A percentile compares a stretch with the other conserved stretches of the same genome.
These are phyloP conservation scores for Gopherus evgoodei DNA, from an alignment of 2,113 vertebrate genomes.

Conservation along the genomic window DNA sequence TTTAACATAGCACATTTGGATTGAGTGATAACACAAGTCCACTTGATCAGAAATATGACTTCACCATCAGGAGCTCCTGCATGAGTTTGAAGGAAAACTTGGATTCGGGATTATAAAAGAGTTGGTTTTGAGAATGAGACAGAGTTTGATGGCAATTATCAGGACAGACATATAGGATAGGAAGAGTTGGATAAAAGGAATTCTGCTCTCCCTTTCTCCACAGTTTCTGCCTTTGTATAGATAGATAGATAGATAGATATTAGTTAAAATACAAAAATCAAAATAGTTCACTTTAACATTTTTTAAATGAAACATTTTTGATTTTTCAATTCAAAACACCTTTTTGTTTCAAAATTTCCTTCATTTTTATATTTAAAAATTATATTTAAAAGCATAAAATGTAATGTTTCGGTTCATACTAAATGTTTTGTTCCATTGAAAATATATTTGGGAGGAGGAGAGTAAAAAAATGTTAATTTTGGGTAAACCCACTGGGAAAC, in stretches of 20 bases:
- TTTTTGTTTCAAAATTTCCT: neutral
- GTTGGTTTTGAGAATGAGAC: neutral
- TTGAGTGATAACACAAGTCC: constrained; percentile 26
- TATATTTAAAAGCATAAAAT: neutral
- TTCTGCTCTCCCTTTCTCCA: neutral
- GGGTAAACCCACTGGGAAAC: neutral
- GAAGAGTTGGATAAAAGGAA: neutral
- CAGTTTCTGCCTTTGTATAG: neutral
- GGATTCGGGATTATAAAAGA: neutral
- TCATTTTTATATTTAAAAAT: neutral
- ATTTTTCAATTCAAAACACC: neutral
- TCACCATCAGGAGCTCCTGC: constrained; percentile 21
- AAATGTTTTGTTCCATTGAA: neutral
- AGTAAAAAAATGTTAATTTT: neutral
- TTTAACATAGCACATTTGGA: neutral
- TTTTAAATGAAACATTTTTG: neutral
- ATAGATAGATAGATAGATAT: neutral
- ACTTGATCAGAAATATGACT: neutral
- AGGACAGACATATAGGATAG: neutral
- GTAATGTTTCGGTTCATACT: neutral
- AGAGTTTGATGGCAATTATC: neutral
- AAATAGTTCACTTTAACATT: neutral
- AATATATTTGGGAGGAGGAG: neutral
- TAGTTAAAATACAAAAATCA: too few relatives aligned
- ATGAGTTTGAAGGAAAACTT: constrained; percentile 23